Conservation (phyloP, 2,797 vertebrate genomes). For the Falco biarmicus region DNA sequence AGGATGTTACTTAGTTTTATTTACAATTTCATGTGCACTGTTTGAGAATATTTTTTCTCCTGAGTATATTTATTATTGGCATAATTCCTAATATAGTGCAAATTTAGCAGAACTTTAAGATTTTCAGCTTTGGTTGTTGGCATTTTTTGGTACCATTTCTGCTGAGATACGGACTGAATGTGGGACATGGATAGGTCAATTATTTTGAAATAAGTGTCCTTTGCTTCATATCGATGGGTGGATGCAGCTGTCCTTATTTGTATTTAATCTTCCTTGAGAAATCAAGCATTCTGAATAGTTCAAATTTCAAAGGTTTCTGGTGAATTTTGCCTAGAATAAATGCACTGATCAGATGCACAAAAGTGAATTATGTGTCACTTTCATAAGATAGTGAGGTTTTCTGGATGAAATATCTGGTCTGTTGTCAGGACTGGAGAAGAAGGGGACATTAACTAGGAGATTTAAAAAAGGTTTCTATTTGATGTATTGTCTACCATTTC, state of each 20-base stretch:
- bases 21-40: not conserved
- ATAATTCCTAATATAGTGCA: not conserved
- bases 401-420: not conserved
- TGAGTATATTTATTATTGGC: not conserved
- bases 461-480: not conserved
- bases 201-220: not conserved
- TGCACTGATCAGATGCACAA: not conserved
- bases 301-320: not conserved
- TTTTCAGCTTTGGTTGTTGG: not conserved
- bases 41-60: not conserved
- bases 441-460: not conserved
- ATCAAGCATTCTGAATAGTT: not conserved
- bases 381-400: not conserved
- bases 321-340: not conserved
- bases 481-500: not conserved
- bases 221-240: not conserved
- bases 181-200: not conserved
- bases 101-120: not conserved
- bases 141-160: not conserved
- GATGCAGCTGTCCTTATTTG: not conserved
- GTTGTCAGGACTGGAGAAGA: not conserved
- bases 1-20: not conserved
- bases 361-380: not conserved
- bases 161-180: not conserved
- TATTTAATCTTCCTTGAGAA: constrained; percentile 6